These are phyloP conservation scores for Enoplosus armatus DNA, from an alignment of 2,797 vertebrate species.

Conservation along the genomic window DNA sequence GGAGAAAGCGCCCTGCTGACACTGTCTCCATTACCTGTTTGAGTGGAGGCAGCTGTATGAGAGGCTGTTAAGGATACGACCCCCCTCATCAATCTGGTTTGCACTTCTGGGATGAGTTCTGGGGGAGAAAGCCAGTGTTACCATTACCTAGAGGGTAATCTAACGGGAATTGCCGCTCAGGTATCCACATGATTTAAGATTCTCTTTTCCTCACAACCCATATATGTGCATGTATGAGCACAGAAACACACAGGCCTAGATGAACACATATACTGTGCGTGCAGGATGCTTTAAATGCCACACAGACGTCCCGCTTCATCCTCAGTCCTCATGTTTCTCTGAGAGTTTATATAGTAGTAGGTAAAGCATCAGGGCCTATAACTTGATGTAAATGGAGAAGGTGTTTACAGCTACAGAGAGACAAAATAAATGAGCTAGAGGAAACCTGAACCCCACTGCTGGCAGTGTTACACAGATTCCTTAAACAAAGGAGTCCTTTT, in stretches of 20 bases:
- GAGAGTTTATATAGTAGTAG: conserved; percentile 39
- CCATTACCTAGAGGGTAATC: conserved; percentile 60
- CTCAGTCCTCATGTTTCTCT: conserved; percentile 52
- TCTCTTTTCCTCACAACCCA: conserved; percentile 12
- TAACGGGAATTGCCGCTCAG: conserved; percentile 35
- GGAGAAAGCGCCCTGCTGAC: conserved; percentile 54
- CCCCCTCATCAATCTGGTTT: conserved; percentile 66
- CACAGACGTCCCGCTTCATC: conserved; percentile 48
- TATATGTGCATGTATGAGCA: conserved; percentile 6
- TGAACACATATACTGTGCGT: conserved; percentile 32
- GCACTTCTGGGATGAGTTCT: conserved; percentile 43
- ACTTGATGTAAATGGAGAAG: conserved; percentile 63
- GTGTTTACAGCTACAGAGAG: conserved; percentile 66
- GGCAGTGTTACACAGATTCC: conserved; percentile 40
- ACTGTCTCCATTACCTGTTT: conserved; percentile 58
- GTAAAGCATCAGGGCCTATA: conserved; percentile 45
- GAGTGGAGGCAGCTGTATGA: conserved; percentile 53
- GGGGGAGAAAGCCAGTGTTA: conserved; percentile 22
- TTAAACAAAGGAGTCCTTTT: conserved; percentile 58
- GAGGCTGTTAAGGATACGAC: conserved; percentile 61
- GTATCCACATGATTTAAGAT: conserved; percentile 66
- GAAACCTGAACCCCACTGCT: conserved; percentile 47
- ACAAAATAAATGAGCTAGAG: conserved; percentile 60
- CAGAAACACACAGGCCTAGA: conserved; percentile 23
- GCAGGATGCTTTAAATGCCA: conserved; percentile 48